Base-by-base conservation (phyloP, 1,140 invertebrate genomes). In the Harlomillsia oculata region DNA sequence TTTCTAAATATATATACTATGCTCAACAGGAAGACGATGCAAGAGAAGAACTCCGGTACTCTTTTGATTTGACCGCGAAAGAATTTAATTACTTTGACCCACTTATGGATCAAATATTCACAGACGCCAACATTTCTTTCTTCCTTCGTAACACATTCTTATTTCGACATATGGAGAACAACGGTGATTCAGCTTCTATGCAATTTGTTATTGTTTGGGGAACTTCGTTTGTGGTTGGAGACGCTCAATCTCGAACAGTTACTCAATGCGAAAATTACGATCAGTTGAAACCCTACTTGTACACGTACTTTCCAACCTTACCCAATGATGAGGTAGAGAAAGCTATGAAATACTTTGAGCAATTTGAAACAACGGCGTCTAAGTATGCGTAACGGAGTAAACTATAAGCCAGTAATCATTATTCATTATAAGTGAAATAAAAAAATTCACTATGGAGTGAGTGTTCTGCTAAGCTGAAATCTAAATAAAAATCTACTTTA, bases 131-230 rank as follows among this genome's bases (percentile, higher is more conserved):
- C 18, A 28, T 9, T 2, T 32, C 45, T 32, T 16, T 28, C 9
- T 48, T 48, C 25, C 29, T 48, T 20, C 20, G 20, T 8, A 48
- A 32, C 23, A 3, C 29, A 5, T 48, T 48, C 45, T 20, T 48
- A 30, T 48, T 48, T 11, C 45, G 45, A 0, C 45, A 48, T 48
- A 32, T 48, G 11, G 16, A 8, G 5, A 18, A 45, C 11, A 30
- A 48, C 18, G 3, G 6, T 21, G 8, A 14, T 1, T 2, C 16
- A 1, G 39, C 18, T 20, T 14, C 36, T 8, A 2, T 1, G 39
- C 11, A 50, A 2, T 50, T 37, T n/a, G 39, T 50, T 26, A 8
- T 50, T n/a, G 14, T 50, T 50, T 50, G 48, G 48, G 48, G 21
- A 25, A 50, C 30, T 5, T 37, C 30, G 23, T 30, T 50, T 13